Conservation (phyloP, 2,113 vertebrate species). For the Dascyllus trimaculatus region DNA sequence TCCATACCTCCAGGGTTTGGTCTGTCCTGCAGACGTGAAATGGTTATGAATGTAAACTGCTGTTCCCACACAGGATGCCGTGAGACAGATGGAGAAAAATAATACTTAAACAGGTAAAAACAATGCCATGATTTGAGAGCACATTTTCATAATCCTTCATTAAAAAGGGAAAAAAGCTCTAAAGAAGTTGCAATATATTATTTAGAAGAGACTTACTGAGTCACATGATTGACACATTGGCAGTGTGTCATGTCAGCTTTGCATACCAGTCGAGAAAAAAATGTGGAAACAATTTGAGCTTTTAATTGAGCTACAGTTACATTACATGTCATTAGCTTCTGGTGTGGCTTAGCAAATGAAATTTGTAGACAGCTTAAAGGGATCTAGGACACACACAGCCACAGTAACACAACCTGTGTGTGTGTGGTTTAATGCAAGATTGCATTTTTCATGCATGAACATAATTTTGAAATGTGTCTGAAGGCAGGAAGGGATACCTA, state of each 20-base stretch:
- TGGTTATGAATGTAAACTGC: slow-evolving; percentile 59
- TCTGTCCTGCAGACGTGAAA: slow-evolving; percentile 52
- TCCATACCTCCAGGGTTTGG: slow-evolving; percentile 61
- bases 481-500: neutral
- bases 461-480: neutral
- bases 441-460: neutral
- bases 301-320: slow-evolving; percentile 9
- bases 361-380: slow-evolving; percentile 3
- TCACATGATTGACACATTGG: slow-evolving; percentile 13
- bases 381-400: neutral
- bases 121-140: neutral
- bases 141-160: neutral
- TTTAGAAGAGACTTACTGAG: neutral
- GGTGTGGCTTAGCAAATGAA: slow-evolving; percentile 5
- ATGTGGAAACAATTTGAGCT: neutral
- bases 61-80: slow-evolving; percentile 15
- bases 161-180: neutral
- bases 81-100: slow-evolving; percentile 13
- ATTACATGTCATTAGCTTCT: slow-evolving; percentile 2
- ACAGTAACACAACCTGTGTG: neutral
- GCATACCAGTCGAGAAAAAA: slow-evolving; percentile 10
- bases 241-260: neutral
- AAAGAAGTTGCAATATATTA: neutral
- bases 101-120: slow-evolving; percentile 1
- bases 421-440: too few relatives aligned